Evolutionary conservation across 2,888 invertebrate genomes (phyloP).

Genomic region (Drosophila quinaria): DNA sequence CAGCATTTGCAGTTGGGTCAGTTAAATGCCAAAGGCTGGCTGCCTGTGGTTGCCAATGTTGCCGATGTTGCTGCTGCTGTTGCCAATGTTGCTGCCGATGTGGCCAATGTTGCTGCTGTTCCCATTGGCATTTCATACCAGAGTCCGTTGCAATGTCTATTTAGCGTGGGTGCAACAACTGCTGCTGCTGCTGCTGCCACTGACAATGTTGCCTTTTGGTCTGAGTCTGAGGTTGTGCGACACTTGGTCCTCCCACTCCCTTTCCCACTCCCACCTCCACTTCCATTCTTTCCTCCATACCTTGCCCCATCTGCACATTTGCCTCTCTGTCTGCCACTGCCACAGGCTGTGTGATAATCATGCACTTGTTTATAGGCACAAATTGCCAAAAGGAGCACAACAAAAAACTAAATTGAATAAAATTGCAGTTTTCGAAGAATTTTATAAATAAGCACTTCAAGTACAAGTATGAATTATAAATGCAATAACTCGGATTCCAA

Average conservation of each 20-base stretch:
- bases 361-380: slow-evolving; percentile 50
- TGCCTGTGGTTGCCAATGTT: slow-evolving; percentile 46
- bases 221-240: slow-evolving; percentile 40
- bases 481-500: not conserved
- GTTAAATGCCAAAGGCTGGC: slow-evolving; percentile 62
- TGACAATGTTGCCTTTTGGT: slow-evolving; percentile 19
- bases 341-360: slow-evolving; percentile 36
- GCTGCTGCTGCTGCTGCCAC: slow-evolving; percentile 12
- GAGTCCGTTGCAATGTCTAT: slow-evolving; percentile 10
- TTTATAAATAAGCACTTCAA: not conserved
- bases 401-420: slow-evolving; percentile 2
- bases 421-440: not conserved
- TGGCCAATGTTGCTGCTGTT: slow-evolving; percentile 43
- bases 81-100: slow-evolving; percentile 30
- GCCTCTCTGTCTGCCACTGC: slow-evolving; percentile 7
- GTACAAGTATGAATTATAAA: not conserved
- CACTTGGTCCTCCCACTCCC: slow-evolving; percentile 29
- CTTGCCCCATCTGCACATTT: not conserved
- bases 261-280: not conserved
- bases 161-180: slow-evolving; percentile 55
- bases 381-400: slow-evolving; percentile 13
- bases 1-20: slow-evolving; percentile 61
- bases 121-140: slow-evolving; percentile 49
- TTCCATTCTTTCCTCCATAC: not conserved
- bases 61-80: slow-evolving; percentile 17